A percentile compares a stretch with the other conserved stretches of the same genome.
Conservation (phyloP, 1,140 invertebrate genomes). For the Aphis gossypii region DNA sequence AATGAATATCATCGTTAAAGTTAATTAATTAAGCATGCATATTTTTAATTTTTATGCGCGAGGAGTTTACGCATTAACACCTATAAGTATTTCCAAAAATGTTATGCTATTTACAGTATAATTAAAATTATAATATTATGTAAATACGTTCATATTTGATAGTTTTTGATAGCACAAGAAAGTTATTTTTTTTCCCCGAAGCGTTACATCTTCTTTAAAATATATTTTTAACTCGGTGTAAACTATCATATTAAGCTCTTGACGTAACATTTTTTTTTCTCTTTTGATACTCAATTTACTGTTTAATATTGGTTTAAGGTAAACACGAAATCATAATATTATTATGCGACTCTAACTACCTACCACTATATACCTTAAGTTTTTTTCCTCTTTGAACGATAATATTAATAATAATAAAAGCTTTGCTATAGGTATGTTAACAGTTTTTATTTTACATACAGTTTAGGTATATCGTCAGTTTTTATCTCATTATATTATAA, state of each 20-base stretch:
- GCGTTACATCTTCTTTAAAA: neutral
- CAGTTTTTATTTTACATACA: neutral
- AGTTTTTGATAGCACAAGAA: neutral
- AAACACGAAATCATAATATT: neutral
- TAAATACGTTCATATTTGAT: neutral
- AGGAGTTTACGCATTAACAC: neutral
- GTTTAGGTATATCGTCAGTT: neutral
- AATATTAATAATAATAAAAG: neutral
- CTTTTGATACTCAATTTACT: neutral
- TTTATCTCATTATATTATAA: neutral
- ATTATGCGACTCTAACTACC: neutral
- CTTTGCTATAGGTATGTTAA: neutral
- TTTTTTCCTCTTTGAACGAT: neutral
- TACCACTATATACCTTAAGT: neutral
- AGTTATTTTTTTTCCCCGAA: neutral
- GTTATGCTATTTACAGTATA: neutral
- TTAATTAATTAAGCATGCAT: neutral
- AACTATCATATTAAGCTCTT: neutral
- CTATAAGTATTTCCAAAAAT: neutral
- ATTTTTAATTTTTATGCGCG: neutral
- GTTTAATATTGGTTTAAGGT: neutral
- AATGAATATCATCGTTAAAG: neutral
- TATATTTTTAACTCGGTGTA: neutral
- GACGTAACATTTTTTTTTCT: neutral
- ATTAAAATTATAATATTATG: constrained; percentile 10